Conservation (phyloP, 2,797 vertebrate genomes). For the Allobates femoralis region DNA sequence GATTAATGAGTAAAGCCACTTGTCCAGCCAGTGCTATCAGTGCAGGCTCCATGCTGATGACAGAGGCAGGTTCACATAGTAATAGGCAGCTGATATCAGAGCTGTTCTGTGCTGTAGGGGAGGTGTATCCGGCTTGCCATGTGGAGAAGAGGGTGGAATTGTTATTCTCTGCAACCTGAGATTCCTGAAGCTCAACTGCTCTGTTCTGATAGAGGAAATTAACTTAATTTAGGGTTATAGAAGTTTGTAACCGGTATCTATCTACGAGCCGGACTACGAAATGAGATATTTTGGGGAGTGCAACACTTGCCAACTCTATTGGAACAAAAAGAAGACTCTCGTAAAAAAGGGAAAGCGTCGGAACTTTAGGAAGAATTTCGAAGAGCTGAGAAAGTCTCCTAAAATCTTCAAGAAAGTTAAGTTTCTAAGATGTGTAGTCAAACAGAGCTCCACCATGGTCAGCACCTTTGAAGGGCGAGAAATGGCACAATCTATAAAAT, state of each 20-base stretch:
- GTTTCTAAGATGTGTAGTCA: too few species aligned
- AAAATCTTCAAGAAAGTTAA: too few species aligned
- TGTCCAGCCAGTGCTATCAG: slow-evolving; percentile 67
- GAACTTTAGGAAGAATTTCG: too few species aligned
- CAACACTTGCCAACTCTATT: too few species aligned
- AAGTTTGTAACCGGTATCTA: background rate
- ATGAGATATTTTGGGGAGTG: background rate
- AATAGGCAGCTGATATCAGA: background rate
- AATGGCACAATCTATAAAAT: too few species aligned
- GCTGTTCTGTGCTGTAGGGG: slow-evolving; percentile 5
- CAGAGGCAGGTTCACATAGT: background rate
- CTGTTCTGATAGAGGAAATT: slow-evolving; percentile 33
- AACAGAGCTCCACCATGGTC: too few species aligned
- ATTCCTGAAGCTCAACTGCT: background rate
- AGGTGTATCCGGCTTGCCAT: background rate
- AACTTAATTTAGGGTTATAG: background rate
- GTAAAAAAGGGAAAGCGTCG: too few species aligned
- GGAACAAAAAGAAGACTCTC: too few species aligned
- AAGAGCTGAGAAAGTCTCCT: too few species aligned
- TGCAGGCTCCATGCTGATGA: background rate
- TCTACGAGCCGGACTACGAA: background rate
- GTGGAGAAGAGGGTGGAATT: slow-evolving; percentile 15
- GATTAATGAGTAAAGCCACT: slow-evolving; percentile 57
- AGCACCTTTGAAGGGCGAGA: too few species aligned
- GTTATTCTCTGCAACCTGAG: background rate